These are phyloP conservation scores for Megathymus violae DNA, from an alignment of 1,140 invertebrate genomes.

Conservation along the genomic window DNA sequence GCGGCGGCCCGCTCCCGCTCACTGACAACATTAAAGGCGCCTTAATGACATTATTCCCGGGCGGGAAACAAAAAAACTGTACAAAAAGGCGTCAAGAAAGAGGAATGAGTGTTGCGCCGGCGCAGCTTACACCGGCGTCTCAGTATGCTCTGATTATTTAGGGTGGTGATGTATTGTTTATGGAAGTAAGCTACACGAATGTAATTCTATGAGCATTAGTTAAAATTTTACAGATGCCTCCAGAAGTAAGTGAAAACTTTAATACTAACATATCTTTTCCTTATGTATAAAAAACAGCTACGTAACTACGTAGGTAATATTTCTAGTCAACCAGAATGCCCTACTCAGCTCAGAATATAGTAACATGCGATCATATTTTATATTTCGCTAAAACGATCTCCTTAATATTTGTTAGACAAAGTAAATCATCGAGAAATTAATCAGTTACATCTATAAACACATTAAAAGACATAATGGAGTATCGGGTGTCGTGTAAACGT, in stretches of 20 bases:
- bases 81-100: slow-evolving; percentile 73
- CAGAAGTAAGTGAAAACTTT: neutral
- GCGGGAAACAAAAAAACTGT: slow-evolving; percentile 72
- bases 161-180: slow-evolving; percentile 66
- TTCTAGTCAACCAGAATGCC: no score
- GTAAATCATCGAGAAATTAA: no score
- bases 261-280: no score
- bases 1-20: slow-evolving; percentile 69
- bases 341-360: no score
- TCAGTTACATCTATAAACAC: slow-evolving; percentile 24
- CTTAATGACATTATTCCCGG: slow-evolving; percentile 83
- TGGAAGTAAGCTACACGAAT: slow-evolving; percentile 40
- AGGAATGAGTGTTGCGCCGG: slow-evolving; percentile 47
- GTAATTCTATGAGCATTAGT: slow-evolving; percentile 9
- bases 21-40: slow-evolving; percentile 82
- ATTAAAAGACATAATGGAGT: slow-evolving; percentile 36
- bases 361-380: no score
- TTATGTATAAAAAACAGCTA: no score
- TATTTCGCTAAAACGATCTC: no score
- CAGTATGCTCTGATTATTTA: slow-evolving; percentile 65
- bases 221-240: neutral
- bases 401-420: no score
- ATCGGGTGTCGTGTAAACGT: slow-evolving; percentile 43
- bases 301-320: no score
- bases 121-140: slow-evolving; percentile 36